Base-by-base conservation (phyloP, 2,113 vertebrate genomes). In the Salvelinus alpinus region DNA sequence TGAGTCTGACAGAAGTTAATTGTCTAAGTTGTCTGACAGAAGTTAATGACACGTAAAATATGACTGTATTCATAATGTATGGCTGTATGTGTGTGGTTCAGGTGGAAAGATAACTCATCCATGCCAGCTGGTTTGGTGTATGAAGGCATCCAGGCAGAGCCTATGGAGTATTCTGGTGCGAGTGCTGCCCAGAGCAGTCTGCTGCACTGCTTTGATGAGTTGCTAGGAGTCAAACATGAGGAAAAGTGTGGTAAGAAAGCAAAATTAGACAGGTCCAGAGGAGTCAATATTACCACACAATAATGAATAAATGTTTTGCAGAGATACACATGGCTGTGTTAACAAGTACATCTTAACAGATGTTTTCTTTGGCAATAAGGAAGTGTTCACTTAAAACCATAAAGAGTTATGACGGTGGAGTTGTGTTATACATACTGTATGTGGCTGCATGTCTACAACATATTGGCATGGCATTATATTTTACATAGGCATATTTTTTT, bases 171-270 rank as follows among this genome's bases (percentile, higher is more conserved):
- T 76, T 96, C 97, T 0, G 97, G 97, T 1, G 96, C 94, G 0
- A 98, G 96, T 0, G 96, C 96, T 0, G 97, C 97, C 0, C 96
- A 99, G 91, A 99, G 97, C 92, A 90, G 94, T 1, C 70, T 95
- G 34, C 85, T 97, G 3, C 97, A 98, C 1, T 95, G 94, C 64
- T 95, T 96, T 0, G 97, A 98, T 0, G 95, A 96, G 85, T 87
- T 99, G 27, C 82, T 98, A 64, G 95, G 96, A 0, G 80, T 99
- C 54, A 72, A 14, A 29, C 97, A 99, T 9, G 83, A 89, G 5
- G 13, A 76, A 5, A 84, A 93, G 9, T 92, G 90, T 14, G 88
- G 96, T 99, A 88, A 94, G 94, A 67, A 12, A 1, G 7, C 12
- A 14, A 18, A 38, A 31, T 9, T 44, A 44, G 38, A 44, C 9